These are phyloP conservation scores for Aleadryas rufinucha DNA, from an alignment of 2,113 vertebrate species.

Conservation along the genomic window DNA sequence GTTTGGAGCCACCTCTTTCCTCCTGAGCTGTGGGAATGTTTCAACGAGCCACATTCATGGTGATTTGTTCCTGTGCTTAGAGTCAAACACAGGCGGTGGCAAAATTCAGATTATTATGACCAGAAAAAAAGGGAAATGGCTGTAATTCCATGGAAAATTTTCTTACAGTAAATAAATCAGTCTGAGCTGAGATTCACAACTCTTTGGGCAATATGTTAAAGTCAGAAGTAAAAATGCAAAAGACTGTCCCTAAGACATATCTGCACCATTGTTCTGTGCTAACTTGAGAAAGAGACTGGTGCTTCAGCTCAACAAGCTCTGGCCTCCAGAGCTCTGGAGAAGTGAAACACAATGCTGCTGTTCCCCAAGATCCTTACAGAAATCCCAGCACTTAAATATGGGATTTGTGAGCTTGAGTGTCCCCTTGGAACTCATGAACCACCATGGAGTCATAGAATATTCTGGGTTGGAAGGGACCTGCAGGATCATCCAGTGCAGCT, in stretches of 20 bases:
- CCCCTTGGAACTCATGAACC: not conserved
- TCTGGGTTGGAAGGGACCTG: not conserved
- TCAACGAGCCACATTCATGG: not conserved
- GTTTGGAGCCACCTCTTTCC: not conserved
- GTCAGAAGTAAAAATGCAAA: not conserved
- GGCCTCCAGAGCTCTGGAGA: not conserved
- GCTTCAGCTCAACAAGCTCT: not conserved
- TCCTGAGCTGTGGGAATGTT: not conserved
- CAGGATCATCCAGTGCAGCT: rapidly evolving
- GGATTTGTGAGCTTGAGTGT: not conserved
- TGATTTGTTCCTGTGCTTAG: not conserved
- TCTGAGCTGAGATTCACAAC: not conserved
- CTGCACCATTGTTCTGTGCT: not conserved
- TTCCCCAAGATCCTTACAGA: not conserved
- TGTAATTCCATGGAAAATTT: not conserved
- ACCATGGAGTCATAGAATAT: rapidly evolving
- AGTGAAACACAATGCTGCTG: not conserved
- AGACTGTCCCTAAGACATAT: not conserved
- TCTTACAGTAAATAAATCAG: not conserved
- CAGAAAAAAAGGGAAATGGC: not conserved
- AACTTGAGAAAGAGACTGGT: too few relatives aligned
- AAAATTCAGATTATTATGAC: not conserved
- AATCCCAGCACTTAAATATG: not conserved
- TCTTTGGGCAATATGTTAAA: not conserved
- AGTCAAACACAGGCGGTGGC: rapidly evolving